Evolutionary conservation across 1,140 invertebrate genomes (phyloP), one percentile per base, ranked within the genome.

Genomic region (Zelostemma sp.): DNA sequence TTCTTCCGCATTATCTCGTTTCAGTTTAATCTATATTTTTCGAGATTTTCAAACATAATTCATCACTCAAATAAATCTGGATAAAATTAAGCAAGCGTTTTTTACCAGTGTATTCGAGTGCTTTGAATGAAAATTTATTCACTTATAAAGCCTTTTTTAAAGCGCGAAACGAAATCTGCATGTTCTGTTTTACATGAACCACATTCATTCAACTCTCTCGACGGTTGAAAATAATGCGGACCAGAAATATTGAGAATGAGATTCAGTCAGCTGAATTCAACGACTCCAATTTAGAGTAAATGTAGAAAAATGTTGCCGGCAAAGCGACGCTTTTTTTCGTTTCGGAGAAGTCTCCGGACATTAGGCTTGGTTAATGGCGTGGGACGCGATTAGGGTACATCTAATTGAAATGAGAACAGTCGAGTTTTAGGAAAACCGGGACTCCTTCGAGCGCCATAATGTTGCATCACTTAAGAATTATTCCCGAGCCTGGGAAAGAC

Each of bases 381-480:
- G 57, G 46, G 54, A 64, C 65, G 56, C 58, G 50, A 59, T 53
- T 55, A 65, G 54, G 65, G 56, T 43, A 56, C 51, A 56, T 58
- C 59, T 74, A 74, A 74, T 74, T 74, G 68, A 74, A 74, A 72
- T 68, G 72, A 74, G 68, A 49, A 66, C 55, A 45, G 54, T 16
- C 21, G 28, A 11, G 28, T 74, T 57, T 60, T 33, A 38, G 28
- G 45, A 56, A 67, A 60, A 66, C 21, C 17, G 51, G 18, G 8
- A 21, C 46, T 45, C 62, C 61, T 46, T 6, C 19, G 25, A 57
- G 65, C 45, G 41, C 45, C 60, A 18, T 67, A 64, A 64, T 25
- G 40, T 41, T 55, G 60, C 43, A 49, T 64, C 64, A 47, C 49
- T 59, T 63, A 59, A 53, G 55, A 72, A 67, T 63, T 59, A 53